These are phyloP conservation scores for Caenorhabditis panamensis DNA, from an alignment of 2,888 invertebrate genomes.

Conservation along the genomic window DNA sequence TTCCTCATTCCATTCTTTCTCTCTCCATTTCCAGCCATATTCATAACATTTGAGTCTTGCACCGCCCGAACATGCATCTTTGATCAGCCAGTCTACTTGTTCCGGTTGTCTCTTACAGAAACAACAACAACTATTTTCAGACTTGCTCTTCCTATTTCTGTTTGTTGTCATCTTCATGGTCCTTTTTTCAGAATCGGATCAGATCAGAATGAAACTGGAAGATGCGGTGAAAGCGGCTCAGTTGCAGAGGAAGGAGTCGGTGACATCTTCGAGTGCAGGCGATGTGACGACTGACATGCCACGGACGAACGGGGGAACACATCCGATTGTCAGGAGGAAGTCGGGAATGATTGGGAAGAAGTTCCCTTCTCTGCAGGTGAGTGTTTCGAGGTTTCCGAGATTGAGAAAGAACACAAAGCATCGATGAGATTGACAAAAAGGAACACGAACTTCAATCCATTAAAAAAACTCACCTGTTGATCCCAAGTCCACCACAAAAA, in stretches of 20 bases:
- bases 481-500: not conserved
- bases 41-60: not conserved
- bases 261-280: conserved; percentile 38
- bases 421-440: too few relatives aligned
- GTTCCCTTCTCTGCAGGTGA: conserved; percentile 45
- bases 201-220: conserved; percentile 39
- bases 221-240: conserved; percentile 48
- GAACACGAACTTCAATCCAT: too few relatives aligned
- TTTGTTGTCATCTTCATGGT: conserved; percentile 5
- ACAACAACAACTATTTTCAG: not conserved
- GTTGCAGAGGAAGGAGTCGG: conserved; percentile 32
- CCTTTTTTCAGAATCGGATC: not conserved
- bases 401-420: not conserved
- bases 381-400: conserved; percentile 2
- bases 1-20: not conserved
- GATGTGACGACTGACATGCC: conserved; percentile 29
- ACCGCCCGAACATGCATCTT: not conserved
- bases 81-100: not conserved
- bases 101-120: too few relatives aligned
- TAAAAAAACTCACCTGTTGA: too few relatives aligned
- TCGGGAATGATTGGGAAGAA: conserved; percentile 52
- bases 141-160: not conserved
- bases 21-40: not conserved
- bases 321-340: conserved; percentile 47
- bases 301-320: conserved; percentile 10